A percentile compares a stretch with the other conserved stretches of the same genome.
Conservation (phyloP, 2,888 invertebrate genomes). For the Rhagophthalmus giganteus region DNA sequence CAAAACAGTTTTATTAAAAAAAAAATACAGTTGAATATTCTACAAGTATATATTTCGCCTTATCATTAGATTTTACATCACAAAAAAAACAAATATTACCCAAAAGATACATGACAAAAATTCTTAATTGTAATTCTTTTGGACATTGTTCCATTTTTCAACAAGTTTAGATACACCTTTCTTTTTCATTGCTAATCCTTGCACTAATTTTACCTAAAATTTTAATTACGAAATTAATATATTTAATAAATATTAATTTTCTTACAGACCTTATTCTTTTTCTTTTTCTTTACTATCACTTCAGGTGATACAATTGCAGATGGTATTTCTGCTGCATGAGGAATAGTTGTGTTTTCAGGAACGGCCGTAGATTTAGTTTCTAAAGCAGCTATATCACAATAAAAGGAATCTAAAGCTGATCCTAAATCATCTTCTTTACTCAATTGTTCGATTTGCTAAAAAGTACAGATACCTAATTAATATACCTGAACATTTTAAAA, state of each 20-base stretch:
- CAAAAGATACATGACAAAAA: not conserved
- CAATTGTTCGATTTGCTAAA: slow-evolving; percentile 35
- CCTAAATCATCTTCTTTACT: slow-evolving; percentile 49
- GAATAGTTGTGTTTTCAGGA: slow-evolving; percentile 14
- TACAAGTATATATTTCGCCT: not conserved
- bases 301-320: slow-evolving; percentile 33
- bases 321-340: slow-evolving; percentile 12
- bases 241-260: slow-evolving; percentile 1
- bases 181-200: slow-evolving; percentile 67
- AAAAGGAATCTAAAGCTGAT: slow-evolving; percentile 63
- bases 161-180: slow-evolving; percentile 70
- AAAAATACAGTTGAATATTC: not conserved
- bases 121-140: slow-evolving; percentile 55
- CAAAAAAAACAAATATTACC: not conserved
- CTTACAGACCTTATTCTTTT: slow-evolving; percentile 52
- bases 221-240: slow-evolving; percentile 10
- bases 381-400: slow-evolving; percentile 63
- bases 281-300: slow-evolving; percentile 47
- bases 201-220: slow-evolving; percentile 60
- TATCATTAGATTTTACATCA: not conserved
- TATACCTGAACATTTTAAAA: not conserved
- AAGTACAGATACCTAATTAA: no score
- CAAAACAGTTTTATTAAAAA: not conserved
- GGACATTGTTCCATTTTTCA: slow-evolving; percentile 73
- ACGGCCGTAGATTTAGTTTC: slow-evolving; percentile 46